Evolutionary conservation across 2,797 vertebrate species (phyloP), one percentile per base, ranked within the genome.

Genomic region (Rhabdophis nuchalis): DNA sequence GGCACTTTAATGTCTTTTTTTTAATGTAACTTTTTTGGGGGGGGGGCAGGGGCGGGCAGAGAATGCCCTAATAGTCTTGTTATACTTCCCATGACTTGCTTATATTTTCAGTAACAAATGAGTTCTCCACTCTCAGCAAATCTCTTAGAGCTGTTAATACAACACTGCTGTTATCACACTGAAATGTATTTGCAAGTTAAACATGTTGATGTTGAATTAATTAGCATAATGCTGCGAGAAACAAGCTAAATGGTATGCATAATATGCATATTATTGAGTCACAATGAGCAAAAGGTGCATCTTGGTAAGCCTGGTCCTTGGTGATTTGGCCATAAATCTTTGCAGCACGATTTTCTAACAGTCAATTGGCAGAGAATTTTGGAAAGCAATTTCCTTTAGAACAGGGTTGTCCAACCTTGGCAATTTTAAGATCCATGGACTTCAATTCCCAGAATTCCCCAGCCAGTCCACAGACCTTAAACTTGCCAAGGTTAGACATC

Each of bases 181-280:
- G 92, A 93, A 95, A 93, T 95, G 93, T 95, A 96, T 95, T 95
- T 93, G 57, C 90, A 93, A 96, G 94, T 96, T 95, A 95, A 95
- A 93, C 95, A 94, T 87, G 95, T 93, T 95, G 94, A 94, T 95
- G 95, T 94, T 95, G 96, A 95, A 96, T 95, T 95, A 96, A 96
- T 96, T 96, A 95, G 93, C 93, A 91, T 95, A 93, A 93, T 92
- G 95, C 94, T 95, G 91, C 92, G 94, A 95, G 92, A 93, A 96
- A 82, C n/a, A 93, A 94, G 93, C 95, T 95, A 96, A 96, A 96
- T 96, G 94, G 93, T 95, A 94, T 95, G 93, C 7, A 10, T 27
- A 77, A 94, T 94, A 94, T 92, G 87, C 92, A 95, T 94, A 94
- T 93, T 93, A 94, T 94, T 92, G 94, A 82, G 36, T 46, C 20